These are phyloP conservation scores for Drosophila quadrilineata DNA, from an alignment of 1,140 invertebrate genomes.

Conservation along the genomic window DNA sequence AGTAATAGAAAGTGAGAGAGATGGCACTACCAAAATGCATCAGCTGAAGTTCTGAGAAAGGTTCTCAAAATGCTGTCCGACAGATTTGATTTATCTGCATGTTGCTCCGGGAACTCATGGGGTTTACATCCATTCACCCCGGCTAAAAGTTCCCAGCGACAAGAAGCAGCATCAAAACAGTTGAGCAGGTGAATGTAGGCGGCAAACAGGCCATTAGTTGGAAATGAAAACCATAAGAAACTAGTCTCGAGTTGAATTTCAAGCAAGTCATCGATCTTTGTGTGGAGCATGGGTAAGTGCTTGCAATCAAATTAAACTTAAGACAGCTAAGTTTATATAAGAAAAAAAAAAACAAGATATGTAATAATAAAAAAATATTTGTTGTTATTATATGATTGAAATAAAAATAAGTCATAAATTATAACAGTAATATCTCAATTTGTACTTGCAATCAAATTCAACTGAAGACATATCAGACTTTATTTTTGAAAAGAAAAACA, in stretches of 20 bases:
- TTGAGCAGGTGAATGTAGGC: constrained; percentile 31
- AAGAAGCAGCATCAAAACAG: not conserved
- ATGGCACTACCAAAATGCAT: constrained; percentile 17
- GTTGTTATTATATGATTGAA: too few species aligned
- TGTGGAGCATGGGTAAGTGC: constrained; percentile 1
- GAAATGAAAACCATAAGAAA: constrained; percentile 14
- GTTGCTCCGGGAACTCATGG: not conserved
- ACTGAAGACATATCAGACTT: too few species aligned
- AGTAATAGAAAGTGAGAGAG: too few species aligned
- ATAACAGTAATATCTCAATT: too few species aligned
- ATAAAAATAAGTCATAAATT: too few species aligned
- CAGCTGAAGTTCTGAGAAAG: constrained; percentile 46
- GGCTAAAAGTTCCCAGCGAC: constrained; percentile 7
- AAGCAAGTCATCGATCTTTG: constrained; percentile 8
- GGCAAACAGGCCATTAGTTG: constrained; percentile 20
- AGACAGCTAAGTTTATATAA: not conserved
- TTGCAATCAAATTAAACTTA: constrained; percentile 12
- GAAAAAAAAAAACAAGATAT: not conserved
- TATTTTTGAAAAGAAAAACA: too few species aligned
- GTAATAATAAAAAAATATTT: not conserved
- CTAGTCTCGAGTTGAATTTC: not conserved
- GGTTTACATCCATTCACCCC: constrained; percentile 2
- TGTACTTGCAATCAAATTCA: too few species aligned
- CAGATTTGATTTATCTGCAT: constrained; percentile 43
- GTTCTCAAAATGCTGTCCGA: constrained; percentile 39